Base-by-base conservation (phyloP, 2,888 invertebrate species). In the Hydraecia micacea region DNA sequence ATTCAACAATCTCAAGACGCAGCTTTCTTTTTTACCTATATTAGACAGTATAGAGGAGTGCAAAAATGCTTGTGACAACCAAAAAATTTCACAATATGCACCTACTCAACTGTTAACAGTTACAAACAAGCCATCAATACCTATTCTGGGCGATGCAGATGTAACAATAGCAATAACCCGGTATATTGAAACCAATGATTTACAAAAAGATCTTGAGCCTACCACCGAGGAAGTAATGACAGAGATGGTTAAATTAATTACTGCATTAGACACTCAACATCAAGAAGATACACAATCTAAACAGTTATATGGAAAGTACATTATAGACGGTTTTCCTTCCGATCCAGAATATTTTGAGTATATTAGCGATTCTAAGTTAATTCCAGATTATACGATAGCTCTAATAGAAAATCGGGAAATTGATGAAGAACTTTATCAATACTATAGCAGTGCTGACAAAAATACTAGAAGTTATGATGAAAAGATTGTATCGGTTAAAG, bases 281-380 rank as follows among this genome's bases (percentile, higher is more conserved):
- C 84, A 91, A 86, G 84, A 92, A 87, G 75, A 90, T 75, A 91
- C 94, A 73, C 89, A 92, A 78, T 86, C 74, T 75, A 90, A 93
- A 49, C 81, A 91, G 68, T 86, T 80, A 52, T 96, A 96, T 90
- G 97, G 97, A 36, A 97, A 97, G 86, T 98, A 97, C 96, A 96
- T 98, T 82, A 93, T 98, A 74, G 98, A 98, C 89, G 97, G 97
- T 1, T 97, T 97, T 92, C 95, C 97, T 42, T 90, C 96, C 39
- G 95, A 97, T 84, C 81, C 95, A 25, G 95, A 97, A 81, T 93
- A 96, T 88, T 97, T 98, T 95, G 91, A 91, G 69, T 92, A 92
- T 79, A 90, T 98, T 21, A 87, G 84, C 13, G 93, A 95, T 52
- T 92, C 94, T 7, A 95, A 97, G 81, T 91, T 96, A 74, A 86